Conservation (phyloP, 2,888 invertebrate genomes). For the Amphimallon solstitiale region DNA sequence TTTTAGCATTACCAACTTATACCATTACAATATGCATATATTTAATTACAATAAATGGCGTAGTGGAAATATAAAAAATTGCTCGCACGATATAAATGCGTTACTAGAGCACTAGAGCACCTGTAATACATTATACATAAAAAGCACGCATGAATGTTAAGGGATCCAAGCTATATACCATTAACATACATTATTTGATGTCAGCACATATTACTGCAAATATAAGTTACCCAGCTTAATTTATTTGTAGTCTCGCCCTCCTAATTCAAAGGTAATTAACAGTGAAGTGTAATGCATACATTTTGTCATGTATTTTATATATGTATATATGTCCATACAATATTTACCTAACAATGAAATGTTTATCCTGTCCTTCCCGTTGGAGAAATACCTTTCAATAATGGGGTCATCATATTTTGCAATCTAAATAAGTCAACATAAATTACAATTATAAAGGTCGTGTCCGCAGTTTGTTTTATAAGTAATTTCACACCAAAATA, state of each 20-base stretch:
- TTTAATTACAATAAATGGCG: no score
- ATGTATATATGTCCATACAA: background rate
- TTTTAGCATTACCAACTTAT: no score
- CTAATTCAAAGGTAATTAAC: slow-evolving; percentile 25
- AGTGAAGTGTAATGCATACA: slow-evolving; percentile 22
- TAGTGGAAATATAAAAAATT: no score
- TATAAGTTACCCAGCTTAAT: slow-evolving; percentile 28
- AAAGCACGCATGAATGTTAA: slow-evolving; percentile 15
- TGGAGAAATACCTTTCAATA: no score
- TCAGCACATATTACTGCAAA: slow-evolving; percentile 26
- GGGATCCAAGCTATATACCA: slow-evolving; percentile 12
- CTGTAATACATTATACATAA: slow-evolving; percentile 12
- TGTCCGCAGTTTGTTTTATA: background rate
- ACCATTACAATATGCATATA: no score
- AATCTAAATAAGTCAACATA: slow-evolving; percentile 12
- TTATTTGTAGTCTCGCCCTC: slow-evolving; percentile 25
- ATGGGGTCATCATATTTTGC: no score
- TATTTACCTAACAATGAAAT: background rate
- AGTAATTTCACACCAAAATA: background rate
- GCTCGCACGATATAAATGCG: no score
- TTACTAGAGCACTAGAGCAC: background rate
- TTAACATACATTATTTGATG: slow-evolving; percentile 33
- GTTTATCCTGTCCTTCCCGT: background rate
- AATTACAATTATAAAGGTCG: background rate
- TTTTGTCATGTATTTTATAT: slow-evolving; percentile 23